phyloP scores from a whole-genome alignment of 2,888 invertebrate genomes.

The Diploptera punctata region DNA sequence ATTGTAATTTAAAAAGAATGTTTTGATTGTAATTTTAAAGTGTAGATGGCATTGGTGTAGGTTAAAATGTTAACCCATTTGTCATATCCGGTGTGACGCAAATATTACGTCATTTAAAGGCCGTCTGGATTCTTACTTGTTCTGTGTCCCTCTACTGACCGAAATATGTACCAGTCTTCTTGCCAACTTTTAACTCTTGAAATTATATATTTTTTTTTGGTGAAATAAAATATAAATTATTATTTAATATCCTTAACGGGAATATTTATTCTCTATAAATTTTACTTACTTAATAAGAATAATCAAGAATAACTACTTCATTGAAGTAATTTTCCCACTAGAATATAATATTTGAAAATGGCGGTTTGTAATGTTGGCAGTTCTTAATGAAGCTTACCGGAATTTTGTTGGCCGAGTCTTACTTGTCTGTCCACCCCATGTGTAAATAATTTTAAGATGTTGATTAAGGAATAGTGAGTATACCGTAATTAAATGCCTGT shows the following conservation, averaged over 20 bases:
- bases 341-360: neutral
- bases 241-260: too few relatives aligned
- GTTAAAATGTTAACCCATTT: too few relatives aligned
- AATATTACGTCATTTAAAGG: slow-evolving; percentile 14
- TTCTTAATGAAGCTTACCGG: slow-evolving; percentile 5
- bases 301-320: too few relatives aligned
- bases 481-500: neutral
- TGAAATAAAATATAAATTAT: too few relatives aligned
- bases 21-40: too few relatives aligned
- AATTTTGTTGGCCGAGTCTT: slow-evolving; percentile 18
- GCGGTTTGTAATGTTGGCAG: neutral
- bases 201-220: too few relatives aligned
- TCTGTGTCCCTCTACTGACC: neutral
- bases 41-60: too few relatives aligned
- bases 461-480: slow-evolving; percentile 77
- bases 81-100: slow-evolving; percentile 23
- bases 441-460: slow-evolving; percentile 59
- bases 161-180: neutral
- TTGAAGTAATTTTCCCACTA: too few relatives aligned
- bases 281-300: too few relatives aligned
- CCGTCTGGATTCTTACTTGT: neutral
- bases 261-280: too few relatives aligned
- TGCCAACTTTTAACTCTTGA: slow-evolving; percentile 5
- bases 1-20: too few relatives aligned
- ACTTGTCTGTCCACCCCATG: slow-evolving; percentile 47